phyloP scores from a whole-genome alignment of 2,888 invertebrate species.

The Trisateles emortualis region DNA sequence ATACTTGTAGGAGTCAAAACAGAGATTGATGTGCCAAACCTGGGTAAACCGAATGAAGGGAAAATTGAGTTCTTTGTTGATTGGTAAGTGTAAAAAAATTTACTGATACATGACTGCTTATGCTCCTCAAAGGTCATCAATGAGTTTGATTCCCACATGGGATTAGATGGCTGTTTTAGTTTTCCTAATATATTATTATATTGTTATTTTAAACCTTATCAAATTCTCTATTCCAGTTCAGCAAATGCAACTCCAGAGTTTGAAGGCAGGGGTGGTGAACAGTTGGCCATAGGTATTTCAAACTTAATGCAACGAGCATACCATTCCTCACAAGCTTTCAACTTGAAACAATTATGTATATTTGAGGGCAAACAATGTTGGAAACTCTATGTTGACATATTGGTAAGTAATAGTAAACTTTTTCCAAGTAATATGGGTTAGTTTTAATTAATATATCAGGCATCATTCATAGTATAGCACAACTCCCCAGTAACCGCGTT shows the following conservation, averaged over 20 bases:
- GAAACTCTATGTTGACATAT: constrained; percentile 97
- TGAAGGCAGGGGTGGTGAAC: constrained; percentile 98
- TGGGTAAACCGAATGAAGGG: constrained; percentile 92
- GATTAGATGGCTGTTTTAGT: too few relatives aligned
- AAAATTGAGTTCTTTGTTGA: constrained; percentile 98
- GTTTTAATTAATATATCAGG: background rate
- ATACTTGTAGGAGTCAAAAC: constrained; percentile 97
- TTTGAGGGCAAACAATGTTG: constrained; percentile 95
- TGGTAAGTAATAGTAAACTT: constrained; percentile 86
- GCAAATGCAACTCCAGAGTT: constrained; percentile 99
- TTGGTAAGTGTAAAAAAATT: constrained; percentile 88
- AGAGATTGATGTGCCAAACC: constrained; percentile 93
- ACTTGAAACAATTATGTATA: constrained; percentile 93
- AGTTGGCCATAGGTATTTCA: constrained; percentile 94
- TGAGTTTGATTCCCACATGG: too few relatives aligned
- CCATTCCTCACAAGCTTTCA: constrained; percentile 91
- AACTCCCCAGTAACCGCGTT: too few relatives aligned
- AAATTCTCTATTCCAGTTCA: constrained; percentile 89
- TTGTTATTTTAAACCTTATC: too few relatives aligned
- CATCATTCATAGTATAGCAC: too few relatives aligned
- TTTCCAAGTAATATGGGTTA: background rate
- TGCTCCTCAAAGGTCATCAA: too few relatives aligned
- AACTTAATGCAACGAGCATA: constrained; percentile 93
- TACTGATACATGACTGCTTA: too few relatives aligned
- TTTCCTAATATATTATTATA: too few relatives aligned